Evolutionary conservation across 2,888 invertebrate species (phyloP).

Genomic region (Parochlus steinenii): DNA sequence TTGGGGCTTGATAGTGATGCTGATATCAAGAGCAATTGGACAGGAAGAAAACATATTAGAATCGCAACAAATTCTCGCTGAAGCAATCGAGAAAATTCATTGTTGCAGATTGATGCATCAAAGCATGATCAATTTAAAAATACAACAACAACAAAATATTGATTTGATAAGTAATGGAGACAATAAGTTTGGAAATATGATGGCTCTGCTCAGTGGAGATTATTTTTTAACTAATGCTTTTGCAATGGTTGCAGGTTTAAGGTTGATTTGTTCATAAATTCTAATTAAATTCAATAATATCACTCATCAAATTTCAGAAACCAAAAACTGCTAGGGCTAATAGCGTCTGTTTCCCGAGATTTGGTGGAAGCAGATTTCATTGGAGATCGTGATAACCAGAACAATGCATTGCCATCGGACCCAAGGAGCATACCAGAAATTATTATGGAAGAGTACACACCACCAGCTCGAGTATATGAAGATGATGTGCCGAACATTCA

Average conservation of each 20-base stretch:
- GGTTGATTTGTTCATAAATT: conserved; percentile 21
- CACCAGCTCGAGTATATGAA: conserved; percentile 2
- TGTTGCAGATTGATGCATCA: conserved; percentile 84
- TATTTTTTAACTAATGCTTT: conserved; percentile 80
- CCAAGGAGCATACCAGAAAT: conserved; percentile 24
- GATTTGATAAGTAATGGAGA: conserved; percentile 45
- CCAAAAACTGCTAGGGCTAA: conserved; percentile 71
- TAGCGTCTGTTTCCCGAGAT: conserved; percentile 37
- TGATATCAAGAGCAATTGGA: conserved; percentile 85
- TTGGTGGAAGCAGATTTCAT: conserved; percentile 7
- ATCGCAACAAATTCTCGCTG: conserved; percentile 75
- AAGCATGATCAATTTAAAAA: conserved; percentile 24
- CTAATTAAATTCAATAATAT: too few relatives aligned
- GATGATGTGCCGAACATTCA: conserved; percentile 25
- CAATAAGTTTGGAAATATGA: conserved; percentile 90
- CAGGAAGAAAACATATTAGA: conserved; percentile 62
- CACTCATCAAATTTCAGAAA: conserved; percentile 49
- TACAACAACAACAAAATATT: too few relatives aligned
- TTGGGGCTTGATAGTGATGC: conserved; percentile 79
- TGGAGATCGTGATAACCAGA: conserved; percentile 50
- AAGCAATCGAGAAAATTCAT: conserved; percentile 93
- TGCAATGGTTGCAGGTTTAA: conserved; percentile 63
- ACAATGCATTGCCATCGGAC: conserved; percentile 52
- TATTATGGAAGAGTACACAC: conserved; percentile 4
- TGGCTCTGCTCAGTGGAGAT: conserved; percentile 82